Conservation (phyloP, 2,797 vertebrate genomes). For the Acanthiza pusilla region DNA sequence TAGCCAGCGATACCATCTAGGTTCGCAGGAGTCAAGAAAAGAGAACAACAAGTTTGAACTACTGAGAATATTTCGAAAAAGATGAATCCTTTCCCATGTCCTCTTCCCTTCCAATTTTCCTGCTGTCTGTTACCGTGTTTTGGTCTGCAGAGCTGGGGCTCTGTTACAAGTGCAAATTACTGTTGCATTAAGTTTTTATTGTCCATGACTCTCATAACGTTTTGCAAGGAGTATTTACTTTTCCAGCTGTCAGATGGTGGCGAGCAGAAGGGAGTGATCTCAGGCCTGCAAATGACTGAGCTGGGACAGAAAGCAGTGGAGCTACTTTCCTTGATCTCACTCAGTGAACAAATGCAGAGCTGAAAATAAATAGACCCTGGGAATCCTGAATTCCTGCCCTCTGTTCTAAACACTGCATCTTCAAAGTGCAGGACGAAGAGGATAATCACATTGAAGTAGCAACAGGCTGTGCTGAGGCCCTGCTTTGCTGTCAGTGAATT, state of each 20-base stretch:
- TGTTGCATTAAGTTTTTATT: slow-evolving; percentile 1
- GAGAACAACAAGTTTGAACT: background rate
- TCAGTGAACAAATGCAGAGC: background rate
- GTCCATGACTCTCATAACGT: background rate
- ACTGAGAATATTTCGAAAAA: background rate
- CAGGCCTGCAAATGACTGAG: background rate
- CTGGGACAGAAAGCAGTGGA: background rate
- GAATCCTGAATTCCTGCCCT: background rate
- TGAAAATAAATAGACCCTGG: background rate
- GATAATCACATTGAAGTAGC: background rate
- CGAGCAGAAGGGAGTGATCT: background rate
- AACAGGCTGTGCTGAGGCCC: background rate
- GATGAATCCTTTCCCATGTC: background rate
- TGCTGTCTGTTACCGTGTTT: background rate
- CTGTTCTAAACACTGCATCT: background rate
- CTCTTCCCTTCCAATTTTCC: background rate
- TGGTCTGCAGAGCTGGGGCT: background rate
- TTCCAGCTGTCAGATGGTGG: background rate
- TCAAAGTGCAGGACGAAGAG: background rate
- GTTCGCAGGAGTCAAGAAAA: background rate
- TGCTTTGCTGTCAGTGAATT: background rate
- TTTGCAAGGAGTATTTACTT: background rate
- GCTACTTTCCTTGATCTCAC: background rate
- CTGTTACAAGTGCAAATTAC: background rate
- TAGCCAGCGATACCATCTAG: background rate